A percentile compares a stretch with the other conserved stretches of the same genome.
Evolutionary conservation across 2,888 invertebrate genomes (phyloP).

Genomic region (Baccha elongata): DNA sequence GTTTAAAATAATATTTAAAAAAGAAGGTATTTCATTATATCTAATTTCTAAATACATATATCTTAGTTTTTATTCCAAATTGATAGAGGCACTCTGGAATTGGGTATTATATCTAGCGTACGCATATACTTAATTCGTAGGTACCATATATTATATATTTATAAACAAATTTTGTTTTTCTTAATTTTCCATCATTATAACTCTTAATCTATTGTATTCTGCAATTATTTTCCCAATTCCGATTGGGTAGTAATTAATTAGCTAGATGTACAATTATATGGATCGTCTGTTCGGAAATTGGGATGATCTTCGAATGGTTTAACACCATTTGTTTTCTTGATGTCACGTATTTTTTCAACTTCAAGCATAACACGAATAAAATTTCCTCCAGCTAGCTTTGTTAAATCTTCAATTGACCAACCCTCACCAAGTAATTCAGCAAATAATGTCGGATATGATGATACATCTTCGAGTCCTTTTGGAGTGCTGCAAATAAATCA

Average conservation of each 20-base stretch:
- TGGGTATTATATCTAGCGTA: conserved; percentile 70
- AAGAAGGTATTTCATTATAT: conserved; percentile 1
- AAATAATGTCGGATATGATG: conserved; percentile 90
- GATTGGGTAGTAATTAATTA: conserved; percentile 79
- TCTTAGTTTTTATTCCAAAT: conserved; percentile 56
- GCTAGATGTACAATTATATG: conserved; percentile 82
- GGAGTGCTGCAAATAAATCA: conserved; percentile 86
- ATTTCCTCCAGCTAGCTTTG: conserved; percentile 90
- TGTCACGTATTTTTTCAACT: conserved; percentile 89
- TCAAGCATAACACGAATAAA: conserved; percentile 86
- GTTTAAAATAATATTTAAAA: neutral
- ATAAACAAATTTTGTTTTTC: neutral
- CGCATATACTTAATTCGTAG: conserved; percentile 41
- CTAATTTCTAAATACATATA: conserved; percentile 11
- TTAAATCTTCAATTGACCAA: conserved; percentile 91
- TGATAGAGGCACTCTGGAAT: conserved; percentile 73
- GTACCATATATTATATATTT: neutral
- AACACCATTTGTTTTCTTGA: conserved; percentile 87
- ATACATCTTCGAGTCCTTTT: conserved; percentile 91
- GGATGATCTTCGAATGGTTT: conserved; percentile 88
- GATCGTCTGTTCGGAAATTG: conserved; percentile 82
- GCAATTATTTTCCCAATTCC: conserved; percentile 63
- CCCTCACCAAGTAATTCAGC: conserved; percentile 90
- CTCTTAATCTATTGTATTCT: conserved; percentile 12
- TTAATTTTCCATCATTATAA: neutral